These are phyloP conservation scores for Dinoponera quadriceps DNA, from an alignment of 1,140 invertebrate genomes.

Conservation along the genomic window DNA sequence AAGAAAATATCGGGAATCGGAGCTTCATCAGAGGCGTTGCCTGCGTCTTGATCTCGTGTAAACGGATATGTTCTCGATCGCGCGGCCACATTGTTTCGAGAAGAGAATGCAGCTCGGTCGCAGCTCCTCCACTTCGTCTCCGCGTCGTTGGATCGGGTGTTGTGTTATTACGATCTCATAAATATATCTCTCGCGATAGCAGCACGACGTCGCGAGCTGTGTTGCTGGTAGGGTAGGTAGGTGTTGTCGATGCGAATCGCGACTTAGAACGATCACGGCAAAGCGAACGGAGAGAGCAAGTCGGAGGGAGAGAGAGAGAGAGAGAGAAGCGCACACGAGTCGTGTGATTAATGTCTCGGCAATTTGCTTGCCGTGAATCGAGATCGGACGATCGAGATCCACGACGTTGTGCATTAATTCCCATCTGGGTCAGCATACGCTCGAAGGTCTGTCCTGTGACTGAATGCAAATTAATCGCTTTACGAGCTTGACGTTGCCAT, in stretches of 20 bases:
- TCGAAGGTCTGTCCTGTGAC: constrained; percentile 47
- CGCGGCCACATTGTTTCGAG: constrained; percentile 66
- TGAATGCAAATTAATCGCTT: constrained; percentile 55
- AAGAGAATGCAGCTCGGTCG: constrained; percentile 28
- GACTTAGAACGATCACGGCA: constrained; percentile 57
- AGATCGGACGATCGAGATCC: constrained; percentile 61
- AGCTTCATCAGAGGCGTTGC: neutral
- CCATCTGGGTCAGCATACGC: constrained; percentile 55
- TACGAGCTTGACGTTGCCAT: constrained; percentile 20
- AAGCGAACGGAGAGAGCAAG: too few relatives aligned
- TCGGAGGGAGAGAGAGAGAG: neutral
- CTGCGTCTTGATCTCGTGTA: neutral
- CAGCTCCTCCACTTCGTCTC: constrained; percentile 22
- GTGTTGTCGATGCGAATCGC: constrained; percentile 59
- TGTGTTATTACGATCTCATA: constrained; percentile 70
- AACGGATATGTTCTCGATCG: constrained; percentile 51
- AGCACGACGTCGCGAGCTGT: constrained; percentile 15
- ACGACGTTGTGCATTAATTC: constrained; percentile 53
- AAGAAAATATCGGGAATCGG: constrained; percentile 3
- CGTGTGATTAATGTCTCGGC: constrained; percentile 67
- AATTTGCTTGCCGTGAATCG: constrained; percentile 68
- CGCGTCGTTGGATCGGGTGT: constrained; percentile 49
- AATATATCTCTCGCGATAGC: constrained; percentile 64
- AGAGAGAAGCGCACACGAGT: constrained; percentile 20
- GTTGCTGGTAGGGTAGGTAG: constrained; percentile 18